Conservation (phyloP, 2,113 vertebrate genomes). For the Brachyistius frenatus region DNA sequence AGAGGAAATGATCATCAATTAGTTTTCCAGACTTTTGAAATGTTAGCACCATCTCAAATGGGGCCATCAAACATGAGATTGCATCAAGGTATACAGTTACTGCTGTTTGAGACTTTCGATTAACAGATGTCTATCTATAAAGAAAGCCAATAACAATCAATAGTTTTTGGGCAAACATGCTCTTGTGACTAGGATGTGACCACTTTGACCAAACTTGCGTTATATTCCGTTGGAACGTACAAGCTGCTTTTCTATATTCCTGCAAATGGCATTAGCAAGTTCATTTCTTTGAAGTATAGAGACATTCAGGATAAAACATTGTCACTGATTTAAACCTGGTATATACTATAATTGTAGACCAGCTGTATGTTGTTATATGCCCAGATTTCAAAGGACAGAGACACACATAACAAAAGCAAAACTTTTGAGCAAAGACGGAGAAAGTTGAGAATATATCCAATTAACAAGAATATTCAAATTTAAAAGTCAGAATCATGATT, state of each 20-base stretch:
- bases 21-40: slow-evolving; percentile 69
- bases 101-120: slow-evolving; percentile 41
- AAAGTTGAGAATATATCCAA: slow-evolving; percentile 20
- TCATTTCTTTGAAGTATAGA: too few relatives aligned
- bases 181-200: too few relatives aligned
- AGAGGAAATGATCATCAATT: slow-evolving; percentile 69
- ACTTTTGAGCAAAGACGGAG: not conserved
- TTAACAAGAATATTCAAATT: slow-evolving; percentile 11
- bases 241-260: not conserved
- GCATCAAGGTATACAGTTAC: slow-evolving; percentile 42
- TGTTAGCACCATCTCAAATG: slow-evolving; percentile 65
- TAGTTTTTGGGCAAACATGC: not conserved
- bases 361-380: too few relatives aligned
- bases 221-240: too few relatives aligned
- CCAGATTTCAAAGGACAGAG: too few relatives aligned
- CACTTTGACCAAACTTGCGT: too few relatives aligned
- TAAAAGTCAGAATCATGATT: slow-evolving; percentile 53
- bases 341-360: too few relatives aligned
- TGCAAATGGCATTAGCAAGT: too few relatives aligned
- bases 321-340: not conserved
- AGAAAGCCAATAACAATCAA: slow-evolving; percentile 3
- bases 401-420: not conserved
- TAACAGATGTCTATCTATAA: slow-evolving; percentile 28
- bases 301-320: not conserved
- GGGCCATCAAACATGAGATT: slow-evolving; percentile 49